phyloP scores from a whole-genome alignment of 2,113 vertebrate species.

The Cyanoramphus novaezelandiae region DNA sequence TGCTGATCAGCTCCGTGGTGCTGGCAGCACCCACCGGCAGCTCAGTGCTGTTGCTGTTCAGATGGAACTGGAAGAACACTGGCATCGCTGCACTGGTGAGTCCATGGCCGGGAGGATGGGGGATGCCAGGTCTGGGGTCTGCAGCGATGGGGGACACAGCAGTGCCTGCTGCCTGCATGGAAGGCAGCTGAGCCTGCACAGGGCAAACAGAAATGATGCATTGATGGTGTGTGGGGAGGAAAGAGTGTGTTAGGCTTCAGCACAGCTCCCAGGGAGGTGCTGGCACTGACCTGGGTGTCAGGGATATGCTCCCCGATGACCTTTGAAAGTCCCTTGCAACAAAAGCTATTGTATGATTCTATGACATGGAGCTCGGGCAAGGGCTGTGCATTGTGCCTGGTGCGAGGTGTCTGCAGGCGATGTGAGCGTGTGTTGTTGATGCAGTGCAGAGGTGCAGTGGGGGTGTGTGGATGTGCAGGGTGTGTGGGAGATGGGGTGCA shows the following conservation, averaged over 20 bases:
- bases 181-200: fast-evolving
- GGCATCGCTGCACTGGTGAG: fast-evolving
- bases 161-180: not conserved
- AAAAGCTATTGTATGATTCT: not conserved
- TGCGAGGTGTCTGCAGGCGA: fast-evolving
- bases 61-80: not conserved
- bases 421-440: fast-evolving
- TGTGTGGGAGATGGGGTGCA: fast-evolving
- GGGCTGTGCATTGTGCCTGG: fast-evolving
- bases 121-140: not conserved
- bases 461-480: fast-evolving
- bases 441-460: not conserved
- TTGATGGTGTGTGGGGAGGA: not conserved
- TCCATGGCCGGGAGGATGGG: fast-evolving
- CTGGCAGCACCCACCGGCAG: not conserved
- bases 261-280: fast-evolving
- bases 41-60: not conserved
- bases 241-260: fast-evolving
- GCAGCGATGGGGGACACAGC: not conserved
- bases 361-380: fast-evolving
- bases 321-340: not conserved
- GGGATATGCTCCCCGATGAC: not conserved
- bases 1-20: not conserved
- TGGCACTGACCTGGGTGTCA: not conserved
- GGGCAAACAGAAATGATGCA: not conserved